Percentiles rank a stretch among this genome's conserved stretches.
Conservation (phyloP, 2,113 vertebrate genomes). For the Micronisus gabar region DNA sequence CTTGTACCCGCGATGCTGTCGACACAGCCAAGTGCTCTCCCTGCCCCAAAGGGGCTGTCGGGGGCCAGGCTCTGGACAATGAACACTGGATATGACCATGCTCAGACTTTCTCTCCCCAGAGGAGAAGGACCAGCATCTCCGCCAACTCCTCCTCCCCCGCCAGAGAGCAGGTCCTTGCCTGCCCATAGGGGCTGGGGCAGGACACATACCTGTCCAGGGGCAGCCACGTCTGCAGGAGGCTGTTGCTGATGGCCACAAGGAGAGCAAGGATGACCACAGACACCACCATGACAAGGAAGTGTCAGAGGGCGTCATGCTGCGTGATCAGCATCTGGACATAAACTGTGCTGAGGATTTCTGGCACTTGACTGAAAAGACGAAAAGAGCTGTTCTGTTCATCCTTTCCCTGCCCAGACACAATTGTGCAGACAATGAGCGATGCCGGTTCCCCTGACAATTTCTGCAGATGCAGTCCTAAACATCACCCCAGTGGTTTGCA, state of each 20-base stretch:
- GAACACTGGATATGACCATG: not conserved
- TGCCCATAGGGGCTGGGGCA: not conserved
- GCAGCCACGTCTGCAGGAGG: no score
- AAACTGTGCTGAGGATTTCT: not conserved
- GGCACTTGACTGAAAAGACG: not conserved
- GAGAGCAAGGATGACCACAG: not conserved
- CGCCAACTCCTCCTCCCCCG: not conserved
- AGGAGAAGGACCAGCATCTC: not conserved
- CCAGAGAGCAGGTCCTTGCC: not conserved
- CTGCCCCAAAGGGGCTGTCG: not conserved
- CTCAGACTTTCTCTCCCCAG: not conserved
- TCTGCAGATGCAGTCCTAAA: not conserved
- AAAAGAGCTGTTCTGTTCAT: not conserved
- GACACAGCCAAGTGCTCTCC: not conserved
- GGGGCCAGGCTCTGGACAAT: not conserved
- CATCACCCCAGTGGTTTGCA: not conserved
- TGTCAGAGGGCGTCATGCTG: not conserved
- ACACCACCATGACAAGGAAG: fast-evolving
- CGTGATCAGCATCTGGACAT: not conserved
- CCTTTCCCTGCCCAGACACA: not conserved
- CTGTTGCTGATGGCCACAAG: no score
- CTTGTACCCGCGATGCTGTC: not conserved
- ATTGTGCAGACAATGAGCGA: not conserved
- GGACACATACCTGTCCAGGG: not conserved
- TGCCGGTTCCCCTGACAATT: not conserved